Conservation (phyloP, 2,888 invertebrate species). For the Tenthredo scrophulariae region DNA sequence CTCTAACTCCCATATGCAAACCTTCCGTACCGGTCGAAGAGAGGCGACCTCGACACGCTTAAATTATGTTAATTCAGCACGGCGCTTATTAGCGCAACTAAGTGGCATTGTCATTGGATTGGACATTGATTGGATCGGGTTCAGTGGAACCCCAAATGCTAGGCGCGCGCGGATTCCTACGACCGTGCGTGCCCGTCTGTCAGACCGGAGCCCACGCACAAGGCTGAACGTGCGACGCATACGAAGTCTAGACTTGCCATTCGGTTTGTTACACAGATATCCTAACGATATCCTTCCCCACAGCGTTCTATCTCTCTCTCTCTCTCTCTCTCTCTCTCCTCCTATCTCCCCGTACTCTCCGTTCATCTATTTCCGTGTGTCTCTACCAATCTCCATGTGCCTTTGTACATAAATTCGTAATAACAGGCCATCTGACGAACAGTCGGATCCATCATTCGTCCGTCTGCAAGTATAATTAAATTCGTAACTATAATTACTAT, state of each 20-base stretch:
- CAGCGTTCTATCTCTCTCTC: slow-evolving; percentile 35
- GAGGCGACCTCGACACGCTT: slow-evolving; percentile 46
- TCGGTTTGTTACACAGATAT: slow-evolving; percentile 52
- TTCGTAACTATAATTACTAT: slow-evolving; percentile 45
- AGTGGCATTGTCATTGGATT: slow-evolving; percentile 50
- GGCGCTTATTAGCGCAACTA: slow-evolving; percentile 47
- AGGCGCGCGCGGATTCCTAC: slow-evolving; percentile 42
- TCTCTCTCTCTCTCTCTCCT: neutral
- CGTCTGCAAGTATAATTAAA: slow-evolving; percentile 46
- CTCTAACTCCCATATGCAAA: neutral
- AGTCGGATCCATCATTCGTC: neutral
- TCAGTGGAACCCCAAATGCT: slow-evolving; percentile 40
- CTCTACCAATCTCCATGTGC: slow-evolving; percentile 40
- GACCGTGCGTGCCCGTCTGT: slow-evolving; percentile 47
- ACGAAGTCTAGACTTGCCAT: slow-evolving; percentile 45
- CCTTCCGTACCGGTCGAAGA: slow-evolving; percentile 30
- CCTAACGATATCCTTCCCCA: slow-evolving; percentile 50
- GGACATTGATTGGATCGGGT: slow-evolving; percentile 51
- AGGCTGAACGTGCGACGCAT: slow-evolving; percentile 49
- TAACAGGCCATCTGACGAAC: slow-evolving; percentile 31
- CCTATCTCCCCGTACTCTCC: slow-evolving; percentile 10
- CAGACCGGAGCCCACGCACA: slow-evolving; percentile 50
- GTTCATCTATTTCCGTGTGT: slow-evolving; percentile 12
- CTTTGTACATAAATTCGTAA: slow-evolving; percentile 41
- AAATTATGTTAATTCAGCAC: slow-evolving; percentile 39